Base-by-base conservation (phyloP, 1,140 invertebrate genomes). In the Aphis gossypii region DNA sequence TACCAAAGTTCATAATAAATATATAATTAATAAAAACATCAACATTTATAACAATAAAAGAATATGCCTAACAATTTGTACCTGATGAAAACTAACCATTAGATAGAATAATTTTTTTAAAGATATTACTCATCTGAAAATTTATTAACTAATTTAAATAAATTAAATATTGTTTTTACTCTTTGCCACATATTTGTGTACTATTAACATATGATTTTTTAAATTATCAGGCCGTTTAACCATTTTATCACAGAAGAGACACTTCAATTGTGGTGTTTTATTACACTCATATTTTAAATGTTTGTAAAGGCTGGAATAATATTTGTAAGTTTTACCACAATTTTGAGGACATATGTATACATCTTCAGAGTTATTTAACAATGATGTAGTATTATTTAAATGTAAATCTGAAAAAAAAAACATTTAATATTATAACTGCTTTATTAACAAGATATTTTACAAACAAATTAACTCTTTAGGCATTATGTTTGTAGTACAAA, bases 191-290 rank as follows among this genome's bases (percentile, higher is more conserved):
- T 89, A 89, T 56, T 46, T 46, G 23, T 95, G 94, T 25, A 93
- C 82, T 11, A 89, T 89, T 46, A 76, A 20, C 90, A 95, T 93
- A 88, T 95, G 95, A 14, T 56, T 93, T 30, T 94, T 94, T 2
- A 95, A 94, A 87, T 94, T 94, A 83, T 94, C 94, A 87, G 94
- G 95, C n/a, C 94, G 94, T 51, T 95, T 95, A 76, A 94, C 94
- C 83, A 94, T 96, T 94, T 96, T 95, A 94, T 96, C 94, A 95
- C 97, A 97, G 95, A 96, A 96, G 23, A 96, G 96, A 94, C 97
- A 97, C 94, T 96, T 96, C 95, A 97, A 97, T 95, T 96, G 96
- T 30, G 97, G 96, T 94, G 96, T 96, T 95, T 94, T 94, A 20
- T 94, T 94, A 82, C 94, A 94, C 90, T 94, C 94, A 48, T 93